Conservation (phyloP, 2,113 vertebrate species). For the Gallinago undulata region DNA sequence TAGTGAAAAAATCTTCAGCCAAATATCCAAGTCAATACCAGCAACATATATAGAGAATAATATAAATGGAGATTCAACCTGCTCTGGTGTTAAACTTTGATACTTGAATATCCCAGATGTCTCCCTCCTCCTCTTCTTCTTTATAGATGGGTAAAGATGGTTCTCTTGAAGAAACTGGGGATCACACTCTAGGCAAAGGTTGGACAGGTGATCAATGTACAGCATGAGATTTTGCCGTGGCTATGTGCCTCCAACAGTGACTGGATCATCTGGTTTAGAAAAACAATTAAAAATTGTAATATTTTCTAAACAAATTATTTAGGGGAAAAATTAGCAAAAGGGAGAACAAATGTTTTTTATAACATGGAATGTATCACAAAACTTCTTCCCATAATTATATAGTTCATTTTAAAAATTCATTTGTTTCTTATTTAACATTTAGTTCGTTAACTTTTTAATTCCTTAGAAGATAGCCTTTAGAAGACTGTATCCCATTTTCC, state of each 20-base stretch:
- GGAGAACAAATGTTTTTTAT: not conserved
- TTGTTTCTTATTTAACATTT: not conserved
- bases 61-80: constrained; percentile 80
- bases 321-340: constrained; percentile 4
- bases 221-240: constrained; percentile 90
- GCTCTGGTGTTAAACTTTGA: constrained; percentile 84
- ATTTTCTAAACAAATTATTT: constrained; percentile 13
- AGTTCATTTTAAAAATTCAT: not conserved
- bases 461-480: not conserved
- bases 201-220: constrained; percentile 90
- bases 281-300: constrained; percentile 69
- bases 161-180: constrained; percentile 82
- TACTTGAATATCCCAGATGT: constrained; percentile 80
- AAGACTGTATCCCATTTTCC: not conserved
- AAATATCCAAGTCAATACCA: constrained; percentile 7
- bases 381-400: not conserved
- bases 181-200: constrained; percentile 89
- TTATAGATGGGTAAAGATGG: constrained; percentile 83
- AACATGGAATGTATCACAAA: not conserved
- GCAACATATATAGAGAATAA: constrained; percentile 58
- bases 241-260: constrained; percentile 93
- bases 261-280: constrained; percentile 88
- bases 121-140: constrained; percentile 83
- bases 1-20: not conserved
- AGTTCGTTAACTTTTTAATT: not conserved